A percentile compares a stretch with the other conserved stretches of the same genome.
These are phyloP conservation scores for Aegotheles bennettii DNA, from an alignment of 2,113 vertebrate genomes.

Conservation along the genomic window DNA sequence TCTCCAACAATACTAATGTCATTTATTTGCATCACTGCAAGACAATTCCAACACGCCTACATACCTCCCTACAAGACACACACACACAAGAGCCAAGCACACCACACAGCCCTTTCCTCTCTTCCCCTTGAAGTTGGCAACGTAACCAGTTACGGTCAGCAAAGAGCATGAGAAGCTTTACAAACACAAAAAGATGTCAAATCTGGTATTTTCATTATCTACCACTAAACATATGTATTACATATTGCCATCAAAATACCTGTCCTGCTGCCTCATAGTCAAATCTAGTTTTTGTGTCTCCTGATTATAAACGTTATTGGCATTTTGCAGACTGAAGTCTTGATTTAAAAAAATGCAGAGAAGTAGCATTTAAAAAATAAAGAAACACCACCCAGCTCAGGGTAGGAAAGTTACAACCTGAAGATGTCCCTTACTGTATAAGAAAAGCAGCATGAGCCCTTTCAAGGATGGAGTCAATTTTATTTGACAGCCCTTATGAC, in stretches of 20 bases:
- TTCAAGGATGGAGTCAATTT: neutral
- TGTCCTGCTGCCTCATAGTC: neutral
- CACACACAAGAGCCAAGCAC: neutral
- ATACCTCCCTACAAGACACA: neutral
- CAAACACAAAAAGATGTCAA: neutral
- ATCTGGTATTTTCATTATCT: neutral
- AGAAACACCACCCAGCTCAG: rapidly evolving
- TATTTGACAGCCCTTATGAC: neutral
- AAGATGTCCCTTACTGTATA: neutral
- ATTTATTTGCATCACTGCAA: neutral
- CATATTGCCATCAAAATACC: neutral
- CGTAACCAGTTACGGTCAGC: rapidly evolving
- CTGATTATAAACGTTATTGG: neutral
- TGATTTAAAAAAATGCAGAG: neutral
- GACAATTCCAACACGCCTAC: neutral
- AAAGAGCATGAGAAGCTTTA: neutral
- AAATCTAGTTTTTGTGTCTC: neutral
- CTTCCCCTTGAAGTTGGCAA: neutral
- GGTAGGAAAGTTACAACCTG: neutral
- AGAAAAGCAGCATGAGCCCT: neutral
- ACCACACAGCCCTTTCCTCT: neutral
- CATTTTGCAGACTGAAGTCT: neutral
- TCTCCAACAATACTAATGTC: neutral
- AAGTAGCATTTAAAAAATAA: neutral
- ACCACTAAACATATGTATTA: neutral